Evolutionary conservation across 2,113 vertebrate genomes (phyloP).

Genomic region (Brachionichthys hirsutus): DNA sequence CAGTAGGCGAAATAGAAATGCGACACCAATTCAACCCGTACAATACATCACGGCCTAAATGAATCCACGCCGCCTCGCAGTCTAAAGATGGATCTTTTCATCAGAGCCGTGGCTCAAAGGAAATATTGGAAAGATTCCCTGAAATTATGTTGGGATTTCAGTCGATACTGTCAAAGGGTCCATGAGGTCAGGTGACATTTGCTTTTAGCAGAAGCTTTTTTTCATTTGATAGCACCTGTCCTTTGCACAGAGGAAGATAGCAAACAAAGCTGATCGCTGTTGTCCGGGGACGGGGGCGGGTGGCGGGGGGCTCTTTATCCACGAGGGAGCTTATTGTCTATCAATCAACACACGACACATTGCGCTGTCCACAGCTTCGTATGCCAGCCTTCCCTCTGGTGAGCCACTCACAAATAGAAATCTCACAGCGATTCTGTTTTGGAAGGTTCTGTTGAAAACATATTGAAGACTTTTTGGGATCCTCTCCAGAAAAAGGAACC

Average conservation of each 20-base stretch:
- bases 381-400: constrained; percentile 18
- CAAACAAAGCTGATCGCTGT: constrained; percentile 5
- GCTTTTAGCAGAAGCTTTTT: constrained; percentile 18
- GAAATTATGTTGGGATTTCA: constrained; percentile 3
- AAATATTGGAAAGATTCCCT: background rate
- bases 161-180: background rate
- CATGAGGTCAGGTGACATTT: constrained; percentile 13
- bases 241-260: constrained; percentile 4
- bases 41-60: background rate
- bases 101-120: background rate
- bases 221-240: constrained; percentile 13
- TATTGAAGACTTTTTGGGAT: too few species aligned
- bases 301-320: constrained; percentile 23
- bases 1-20: background rate
- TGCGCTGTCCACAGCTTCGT: constrained; percentile 24
- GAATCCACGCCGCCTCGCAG: background rate
- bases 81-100: background rate
- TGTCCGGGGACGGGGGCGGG: constrained; percentile 10
- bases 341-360: constrained; percentile 49
- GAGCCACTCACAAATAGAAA: constrained; percentile 16
- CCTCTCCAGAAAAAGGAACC: too few species aligned
- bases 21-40: background rate
- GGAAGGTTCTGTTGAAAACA: too few species aligned
- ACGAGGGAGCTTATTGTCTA: constrained; percentile 41
- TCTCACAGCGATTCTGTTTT: constrained; percentile 26